phyloP scores from a whole-genome alignment of 1,140 invertebrate species.

The Manduca sexta region DNA sequence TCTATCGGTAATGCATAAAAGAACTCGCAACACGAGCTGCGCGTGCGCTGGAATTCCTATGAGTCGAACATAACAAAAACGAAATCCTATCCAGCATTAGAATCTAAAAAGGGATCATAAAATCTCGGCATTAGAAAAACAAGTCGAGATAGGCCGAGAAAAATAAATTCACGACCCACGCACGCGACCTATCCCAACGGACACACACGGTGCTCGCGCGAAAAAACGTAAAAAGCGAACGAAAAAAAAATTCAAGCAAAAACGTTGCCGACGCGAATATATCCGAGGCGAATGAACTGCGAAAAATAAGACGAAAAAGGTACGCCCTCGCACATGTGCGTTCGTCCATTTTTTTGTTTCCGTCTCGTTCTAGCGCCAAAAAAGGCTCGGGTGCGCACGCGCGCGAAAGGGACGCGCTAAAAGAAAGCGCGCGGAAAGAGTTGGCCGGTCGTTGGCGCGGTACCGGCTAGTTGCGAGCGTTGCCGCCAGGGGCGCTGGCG shows the following conservation, averaged over 20 bases:
- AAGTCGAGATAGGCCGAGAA: conserved; percentile 26
- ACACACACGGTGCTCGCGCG: conserved; percentile 36
- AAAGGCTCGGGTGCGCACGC: conserved; percentile 19
- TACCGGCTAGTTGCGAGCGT: conserved; percentile 45
- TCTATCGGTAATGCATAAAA: too few species aligned
- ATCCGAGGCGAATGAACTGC: conserved; percentile 62
- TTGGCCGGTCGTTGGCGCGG: conserved; percentile 43
- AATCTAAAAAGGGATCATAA: conserved; percentile 28
- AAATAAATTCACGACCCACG: conserved; percentile 61
- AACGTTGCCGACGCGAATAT: conserved; percentile 42
- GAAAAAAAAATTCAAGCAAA: conserved; percentile 45
- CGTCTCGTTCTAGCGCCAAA: conserved; percentile 53
- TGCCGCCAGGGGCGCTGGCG: conserved; percentile 45
- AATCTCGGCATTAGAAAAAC: conserved; percentile 44
- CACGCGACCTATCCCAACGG: conserved; percentile 52
- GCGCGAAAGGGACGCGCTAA: conserved; percentile 45
- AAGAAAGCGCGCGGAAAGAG: conserved; percentile 61
- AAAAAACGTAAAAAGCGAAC: conserved; percentile 25
- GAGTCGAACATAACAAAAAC: not conserved
- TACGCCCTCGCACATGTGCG: conserved; percentile 64
- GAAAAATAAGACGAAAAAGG: conserved; percentile 66
- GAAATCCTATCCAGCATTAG: conserved; percentile 17
- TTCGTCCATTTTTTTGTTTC: conserved; percentile 58
- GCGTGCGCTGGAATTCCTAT: too few species aligned
- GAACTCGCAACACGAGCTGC: too few species aligned